phyloP scores from a whole-genome alignment of 2,113 vertebrate genomes.

The Athene noctua region DNA sequence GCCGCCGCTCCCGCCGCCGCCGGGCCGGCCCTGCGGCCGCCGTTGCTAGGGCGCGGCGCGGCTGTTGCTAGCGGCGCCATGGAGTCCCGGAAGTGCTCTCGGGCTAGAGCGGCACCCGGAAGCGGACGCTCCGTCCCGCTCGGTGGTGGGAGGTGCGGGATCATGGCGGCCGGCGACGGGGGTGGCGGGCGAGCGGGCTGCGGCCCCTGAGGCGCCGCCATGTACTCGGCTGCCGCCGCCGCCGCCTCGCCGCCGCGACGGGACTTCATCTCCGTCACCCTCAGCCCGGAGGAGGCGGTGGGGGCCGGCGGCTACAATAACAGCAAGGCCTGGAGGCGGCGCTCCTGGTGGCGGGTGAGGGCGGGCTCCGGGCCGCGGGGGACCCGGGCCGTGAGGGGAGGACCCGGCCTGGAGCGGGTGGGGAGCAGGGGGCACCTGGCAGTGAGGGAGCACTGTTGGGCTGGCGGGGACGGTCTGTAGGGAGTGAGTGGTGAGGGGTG shows the following conservation, averaged over 20 bases:
- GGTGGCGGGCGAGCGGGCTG: background rate
- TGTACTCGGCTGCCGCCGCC: slow-evolving; percentile 48
- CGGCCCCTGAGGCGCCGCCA: slow-evolving; percentile 44
- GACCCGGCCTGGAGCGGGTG: background rate
- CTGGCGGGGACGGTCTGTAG: too few species aligned
- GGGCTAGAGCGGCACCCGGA: background rate
- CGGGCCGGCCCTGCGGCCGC: background rate
- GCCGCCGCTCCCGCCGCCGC: background rate
- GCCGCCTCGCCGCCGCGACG: slow-evolving; percentile 68
- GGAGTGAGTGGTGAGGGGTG: background rate
- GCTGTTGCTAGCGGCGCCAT: background rate
- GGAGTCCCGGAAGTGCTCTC: background rate
- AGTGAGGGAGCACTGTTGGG: background rate
- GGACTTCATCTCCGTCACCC: slow-evolving; percentile 85
- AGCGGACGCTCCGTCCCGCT: background rate
- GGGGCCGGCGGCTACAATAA: slow-evolving; percentile 73
- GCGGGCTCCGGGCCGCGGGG: background rate
- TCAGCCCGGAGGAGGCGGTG: slow-evolving; percentile 68
- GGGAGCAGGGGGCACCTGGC: background rate
- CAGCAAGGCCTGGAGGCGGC: slow-evolving; percentile 83
- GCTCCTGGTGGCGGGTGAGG: slow-evolving; percentile 91
- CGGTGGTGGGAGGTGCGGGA: background rate
- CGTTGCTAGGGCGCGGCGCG: background rate
- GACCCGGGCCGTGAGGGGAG: background rate
- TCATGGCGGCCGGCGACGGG: background rate